Evolutionary conservation across 1,140 invertebrate genomes (phyloP).

Genomic region (Heliconius hermathena): DNA sequence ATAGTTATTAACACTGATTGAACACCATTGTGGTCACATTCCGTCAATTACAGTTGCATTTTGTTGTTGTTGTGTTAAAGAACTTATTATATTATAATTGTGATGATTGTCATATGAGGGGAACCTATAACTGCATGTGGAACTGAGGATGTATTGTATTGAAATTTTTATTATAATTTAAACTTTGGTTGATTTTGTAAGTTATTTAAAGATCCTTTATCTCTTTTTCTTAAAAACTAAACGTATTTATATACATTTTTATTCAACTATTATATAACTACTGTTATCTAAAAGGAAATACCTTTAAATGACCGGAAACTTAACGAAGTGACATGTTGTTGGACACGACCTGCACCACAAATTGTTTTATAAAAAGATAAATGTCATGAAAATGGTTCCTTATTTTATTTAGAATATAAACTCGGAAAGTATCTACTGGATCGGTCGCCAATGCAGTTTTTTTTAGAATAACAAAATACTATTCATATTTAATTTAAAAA

Average conservation of each 20-base stretch:
- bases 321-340: neutral
- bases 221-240: neutral
- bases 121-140: neutral
- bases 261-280: no score
- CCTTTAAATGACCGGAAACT: neutral
- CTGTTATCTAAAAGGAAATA: neutral
- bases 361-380: no score
- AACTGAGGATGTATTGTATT: neutral
- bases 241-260: neutral
- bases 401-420: no score
- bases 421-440: neutral
- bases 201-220: no score
- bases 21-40: constrained; percentile 55
- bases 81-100: neutral
- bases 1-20: constrained; percentile 65
- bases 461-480: neutral
- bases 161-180: neutral
- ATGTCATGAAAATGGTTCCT: no score
- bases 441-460: neutral
- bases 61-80: constrained; percentile 32
- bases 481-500: neutral
- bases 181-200: no score
- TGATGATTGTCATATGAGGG: neutral
- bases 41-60: constrained; percentile 45
- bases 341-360: no score